A percentile compares a stretch with the other conserved stretches of the same genome.
Conservation (phyloP, 2,888 invertebrate species). For the Operophtera brumata region DNA sequence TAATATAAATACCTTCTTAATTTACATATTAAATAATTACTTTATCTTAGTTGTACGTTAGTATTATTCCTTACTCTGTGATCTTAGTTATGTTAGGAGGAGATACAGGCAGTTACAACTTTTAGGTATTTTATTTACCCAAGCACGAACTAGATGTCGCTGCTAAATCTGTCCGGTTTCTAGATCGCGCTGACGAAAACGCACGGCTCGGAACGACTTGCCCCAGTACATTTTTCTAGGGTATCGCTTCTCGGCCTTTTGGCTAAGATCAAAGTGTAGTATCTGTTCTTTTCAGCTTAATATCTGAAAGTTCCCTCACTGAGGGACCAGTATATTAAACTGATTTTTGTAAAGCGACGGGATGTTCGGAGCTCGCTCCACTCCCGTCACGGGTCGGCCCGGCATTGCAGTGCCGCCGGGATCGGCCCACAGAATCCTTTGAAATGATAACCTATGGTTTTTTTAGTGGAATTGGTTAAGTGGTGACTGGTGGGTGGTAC, state of each 20-base stretch:
- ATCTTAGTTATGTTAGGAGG: no score
- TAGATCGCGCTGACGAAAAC: not conserved
- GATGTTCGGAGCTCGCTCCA: not conserved
- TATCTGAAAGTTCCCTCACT: conserved; percentile 1
- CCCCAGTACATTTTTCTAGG: not conserved
- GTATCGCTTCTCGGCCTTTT: not conserved
- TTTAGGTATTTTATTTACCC: no score
- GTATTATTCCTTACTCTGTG: no score
- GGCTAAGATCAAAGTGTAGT: conserved; percentile 1
- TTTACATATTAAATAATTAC: no score
- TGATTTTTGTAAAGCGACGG: not conserved
- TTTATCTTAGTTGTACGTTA: no score
- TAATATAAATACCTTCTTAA: no score
- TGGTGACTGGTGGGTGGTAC: no score
- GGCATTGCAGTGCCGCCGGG: conserved; percentile 1
- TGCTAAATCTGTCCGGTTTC: not conserved
- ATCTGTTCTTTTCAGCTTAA: conserved; percentile 3
- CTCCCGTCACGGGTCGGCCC: conserved; percentile 1
- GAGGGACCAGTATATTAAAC: conserved; percentile 1
- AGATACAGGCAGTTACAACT: no score
- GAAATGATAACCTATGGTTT: no score
- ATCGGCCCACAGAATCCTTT: not conserved
- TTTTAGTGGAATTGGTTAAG: no score
- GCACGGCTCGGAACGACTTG: not conserved
- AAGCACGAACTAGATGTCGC: not conserved